A percentile compares a stretch with the other conserved stretches of the same genome.
Conservation (phyloP, 2,797 vertebrate species). For the Malurus leucopterus region DNA sequence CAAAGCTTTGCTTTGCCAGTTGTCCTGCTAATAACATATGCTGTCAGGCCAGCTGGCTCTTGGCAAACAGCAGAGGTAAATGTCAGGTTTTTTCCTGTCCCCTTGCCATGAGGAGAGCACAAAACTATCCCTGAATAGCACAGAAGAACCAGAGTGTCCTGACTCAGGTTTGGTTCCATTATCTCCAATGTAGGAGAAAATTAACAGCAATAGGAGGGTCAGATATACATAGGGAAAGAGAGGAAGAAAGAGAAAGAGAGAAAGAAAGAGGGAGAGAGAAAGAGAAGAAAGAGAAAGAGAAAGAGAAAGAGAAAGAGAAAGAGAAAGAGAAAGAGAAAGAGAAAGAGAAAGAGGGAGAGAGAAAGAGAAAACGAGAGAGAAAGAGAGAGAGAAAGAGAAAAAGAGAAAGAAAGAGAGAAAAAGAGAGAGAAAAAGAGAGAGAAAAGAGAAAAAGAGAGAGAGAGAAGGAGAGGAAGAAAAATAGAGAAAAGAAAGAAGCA, state of each 20-base stretch:
- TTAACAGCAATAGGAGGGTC: neutral
- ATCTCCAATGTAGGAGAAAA: neutral
- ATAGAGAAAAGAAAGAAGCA: neutral
- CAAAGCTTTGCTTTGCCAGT: neutral
- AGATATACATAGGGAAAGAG: neutral
- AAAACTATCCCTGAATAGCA: neutral
- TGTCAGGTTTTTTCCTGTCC: neutral
- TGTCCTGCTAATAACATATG: neutral
- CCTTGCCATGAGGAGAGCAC: neutral
- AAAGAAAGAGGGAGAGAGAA: no score
- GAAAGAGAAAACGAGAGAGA: neutral
- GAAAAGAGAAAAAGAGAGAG: no score
- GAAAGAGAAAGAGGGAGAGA: no score
- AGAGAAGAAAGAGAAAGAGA: no score
- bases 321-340: no score
- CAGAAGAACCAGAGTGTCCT: neutral
- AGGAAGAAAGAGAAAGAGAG: no score
- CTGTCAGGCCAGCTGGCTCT: slow-evolving; percentile 7
- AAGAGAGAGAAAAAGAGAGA: no score
- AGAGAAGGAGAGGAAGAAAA: no score
- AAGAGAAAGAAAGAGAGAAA: no score
- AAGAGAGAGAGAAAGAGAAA: no score
- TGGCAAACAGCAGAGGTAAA: slow-evolving; percentile 29
- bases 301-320: no score
- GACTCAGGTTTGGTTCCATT: neutral